Evolutionary conservation across 2,888 invertebrate species (phyloP), one percentile per base, ranked within the genome.

Genomic region (Drosophila greeni): DNA sequence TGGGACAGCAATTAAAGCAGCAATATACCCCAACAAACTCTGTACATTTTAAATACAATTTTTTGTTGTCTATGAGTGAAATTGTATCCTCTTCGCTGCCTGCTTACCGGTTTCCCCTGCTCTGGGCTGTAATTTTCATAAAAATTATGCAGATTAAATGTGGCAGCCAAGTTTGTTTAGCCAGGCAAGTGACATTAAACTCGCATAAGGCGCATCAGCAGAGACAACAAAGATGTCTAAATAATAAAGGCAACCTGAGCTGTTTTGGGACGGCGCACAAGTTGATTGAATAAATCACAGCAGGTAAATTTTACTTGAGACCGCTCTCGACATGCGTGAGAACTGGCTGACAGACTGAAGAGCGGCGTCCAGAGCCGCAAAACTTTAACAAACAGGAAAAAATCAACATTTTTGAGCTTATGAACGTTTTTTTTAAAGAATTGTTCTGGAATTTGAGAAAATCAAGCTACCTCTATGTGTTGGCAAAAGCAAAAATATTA

Each of bases 71-170:
- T 65, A 43, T 52, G 37, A 31, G 45, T 34, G 7, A 45, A 45
- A 45, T 31, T 24, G 5, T 31, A 60, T 24, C 42, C 12, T 24
- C 26, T 26, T 26, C 29, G 34, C 34, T 31, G 11, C 36, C 16
- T 62, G 31, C 31, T 36, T 31, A 31, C 52, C 18, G 12, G 52
- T 39, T 18, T 59, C 36, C 23, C 18, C 39, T 20, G 29, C 48
- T 67, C 40, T 29, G 36, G 60, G 43, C 52, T 55, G 74, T 48
- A 49, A 74, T 71, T 76, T 71, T 72, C 74, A 78, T 73, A 75
- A 78, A 83, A 75, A 82, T 84, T 79, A 84, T 79, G 79, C 82
- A 79, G 79, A 79, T 79, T 84, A 79, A 82, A 82, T 84, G 84
- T 76, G 79, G 79, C 82, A 78, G 66, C 58, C 66, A 64, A 56